A percentile compares a stretch with the other conserved stretches of the same genome.
Evolutionary conservation across 2,797 vertebrate species (phyloP).

Genomic region (Melanotaenia pygmaea): DNA sequence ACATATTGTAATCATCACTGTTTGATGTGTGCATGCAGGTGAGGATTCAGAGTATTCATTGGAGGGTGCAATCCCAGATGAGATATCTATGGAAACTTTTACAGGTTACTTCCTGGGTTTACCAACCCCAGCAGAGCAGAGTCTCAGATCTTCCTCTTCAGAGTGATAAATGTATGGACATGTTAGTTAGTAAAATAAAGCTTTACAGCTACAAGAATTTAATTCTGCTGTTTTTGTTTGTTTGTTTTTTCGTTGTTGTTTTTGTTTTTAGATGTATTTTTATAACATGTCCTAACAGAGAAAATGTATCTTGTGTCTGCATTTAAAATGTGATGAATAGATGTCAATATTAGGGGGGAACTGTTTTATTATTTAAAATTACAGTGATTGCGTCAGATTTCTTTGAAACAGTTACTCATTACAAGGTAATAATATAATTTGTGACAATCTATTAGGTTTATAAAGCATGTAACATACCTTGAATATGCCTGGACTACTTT

Average conservation of each 20-base stretch:
- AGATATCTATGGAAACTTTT: constrained; percentile 87
- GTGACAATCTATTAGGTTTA: background rate
- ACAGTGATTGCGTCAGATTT: background rate
- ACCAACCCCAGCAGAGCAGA: constrained; percentile 45
- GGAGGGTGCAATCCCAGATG: constrained; percentile 85
- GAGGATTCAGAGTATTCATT: constrained; percentile 75
- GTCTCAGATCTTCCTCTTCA: constrained; percentile 6
- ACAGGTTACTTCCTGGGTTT: constrained; percentile 86
- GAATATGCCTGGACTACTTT: background rate
- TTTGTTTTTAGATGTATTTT: background rate
- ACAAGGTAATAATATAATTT: background rate
- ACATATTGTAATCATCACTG: background rate
- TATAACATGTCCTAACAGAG: background rate
- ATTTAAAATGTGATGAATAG: constrained; percentile 17
- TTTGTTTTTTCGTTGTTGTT: background rate
- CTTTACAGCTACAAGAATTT: background rate
- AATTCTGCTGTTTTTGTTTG: background rate
- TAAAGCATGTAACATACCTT: background rate
- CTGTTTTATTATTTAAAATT: no score
- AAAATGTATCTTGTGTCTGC: constrained; percentile 3
- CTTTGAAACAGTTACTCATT: background rate
- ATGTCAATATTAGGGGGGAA: no score
- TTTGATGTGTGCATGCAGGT: constrained; percentile 44
- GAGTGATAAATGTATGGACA: constrained; percentile 42
- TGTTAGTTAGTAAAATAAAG: background rate